phyloP scores from a whole-genome alignment of 2,113 vertebrate species.

The Tragelaphus strepsiceros region DNA sequence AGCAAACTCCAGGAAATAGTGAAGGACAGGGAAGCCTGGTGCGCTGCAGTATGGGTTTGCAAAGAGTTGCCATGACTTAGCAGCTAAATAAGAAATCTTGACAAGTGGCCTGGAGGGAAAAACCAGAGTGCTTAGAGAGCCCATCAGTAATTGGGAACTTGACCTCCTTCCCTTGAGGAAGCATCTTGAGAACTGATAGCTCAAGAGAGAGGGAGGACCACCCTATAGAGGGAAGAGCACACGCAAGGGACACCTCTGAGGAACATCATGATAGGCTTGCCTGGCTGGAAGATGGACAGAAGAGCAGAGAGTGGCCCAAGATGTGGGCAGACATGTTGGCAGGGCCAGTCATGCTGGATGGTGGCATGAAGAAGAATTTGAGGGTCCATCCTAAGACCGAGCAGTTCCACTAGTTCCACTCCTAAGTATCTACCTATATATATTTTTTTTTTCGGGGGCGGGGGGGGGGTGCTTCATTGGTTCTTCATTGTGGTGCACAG shows the following conservation, averaged over 20 bases:
- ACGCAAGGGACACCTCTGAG: background rate
- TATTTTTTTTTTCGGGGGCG: background rate
- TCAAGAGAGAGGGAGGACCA: background rate
- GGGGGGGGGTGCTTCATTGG: rapidly evolving
- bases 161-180: background rate
- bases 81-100: background rate
- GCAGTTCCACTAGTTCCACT: background rate
- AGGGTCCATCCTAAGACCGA: rapidly evolving
- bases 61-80: background rate
- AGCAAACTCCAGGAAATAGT: background rate
- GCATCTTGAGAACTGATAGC: background rate
- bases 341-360: background rate
- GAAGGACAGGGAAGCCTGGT: background rate
- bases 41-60: background rate
- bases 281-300: background rate
- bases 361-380: background rate
- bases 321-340: background rate
- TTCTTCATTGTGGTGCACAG: rapidly evolving
- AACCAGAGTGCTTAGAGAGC: background rate
- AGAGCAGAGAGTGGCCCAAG: no score
- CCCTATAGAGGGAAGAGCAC: no score
- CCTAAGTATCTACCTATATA: background rate
- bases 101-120: background rate
- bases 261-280: rapidly evolving
- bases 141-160: background rate